Percentiles rank a stretch among this genome's conserved stretches.
Evolutionary conservation across 2,888 invertebrate genomes (phyloP).

Genomic region (Phlogophora meticulosa): DNA sequence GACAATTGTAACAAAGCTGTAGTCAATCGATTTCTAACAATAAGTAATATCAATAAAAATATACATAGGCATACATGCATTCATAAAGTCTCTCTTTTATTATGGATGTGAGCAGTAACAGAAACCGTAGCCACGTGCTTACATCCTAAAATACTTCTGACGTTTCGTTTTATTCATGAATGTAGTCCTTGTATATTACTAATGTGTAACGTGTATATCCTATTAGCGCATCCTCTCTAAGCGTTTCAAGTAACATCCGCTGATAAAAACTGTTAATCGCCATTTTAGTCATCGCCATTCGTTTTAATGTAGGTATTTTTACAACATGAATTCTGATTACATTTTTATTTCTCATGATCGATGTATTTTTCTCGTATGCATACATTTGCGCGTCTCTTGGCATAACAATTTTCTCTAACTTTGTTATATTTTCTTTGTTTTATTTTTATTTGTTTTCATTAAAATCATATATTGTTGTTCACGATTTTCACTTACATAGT

Average conservation of each 20-base stretch:
- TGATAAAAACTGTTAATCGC: background rate
- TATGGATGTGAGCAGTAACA: background rate
- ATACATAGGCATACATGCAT: background rate
- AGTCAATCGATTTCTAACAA: constrained; percentile 25
- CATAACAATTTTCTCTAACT: too few species aligned
- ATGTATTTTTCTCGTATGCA: too few species aligned
- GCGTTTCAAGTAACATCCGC: background rate
- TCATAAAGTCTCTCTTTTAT: background rate
- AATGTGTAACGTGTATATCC: background rate
- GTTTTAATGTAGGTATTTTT: background rate
- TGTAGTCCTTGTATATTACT: background rate
- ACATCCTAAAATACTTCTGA: background rate
- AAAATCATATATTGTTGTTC: too few species aligned
- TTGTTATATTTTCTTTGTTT: too few species aligned
- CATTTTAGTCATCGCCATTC: background rate
- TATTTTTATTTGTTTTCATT: too few species aligned
- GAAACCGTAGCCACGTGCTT: background rate
- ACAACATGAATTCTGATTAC: background rate
- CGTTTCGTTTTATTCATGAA: background rate
- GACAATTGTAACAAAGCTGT: constrained; percentile 28
- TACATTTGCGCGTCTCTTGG: too few species aligned
- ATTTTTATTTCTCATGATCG: too few species aligned
- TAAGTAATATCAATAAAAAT: constrained; percentile 12
- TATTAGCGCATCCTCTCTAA: too few species aligned
- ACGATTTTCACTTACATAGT: too few species aligned